These are phyloP conservation scores for Cariama cristata DNA, from an alignment of 2,113 vertebrate species.

Conservation along the genomic window DNA sequence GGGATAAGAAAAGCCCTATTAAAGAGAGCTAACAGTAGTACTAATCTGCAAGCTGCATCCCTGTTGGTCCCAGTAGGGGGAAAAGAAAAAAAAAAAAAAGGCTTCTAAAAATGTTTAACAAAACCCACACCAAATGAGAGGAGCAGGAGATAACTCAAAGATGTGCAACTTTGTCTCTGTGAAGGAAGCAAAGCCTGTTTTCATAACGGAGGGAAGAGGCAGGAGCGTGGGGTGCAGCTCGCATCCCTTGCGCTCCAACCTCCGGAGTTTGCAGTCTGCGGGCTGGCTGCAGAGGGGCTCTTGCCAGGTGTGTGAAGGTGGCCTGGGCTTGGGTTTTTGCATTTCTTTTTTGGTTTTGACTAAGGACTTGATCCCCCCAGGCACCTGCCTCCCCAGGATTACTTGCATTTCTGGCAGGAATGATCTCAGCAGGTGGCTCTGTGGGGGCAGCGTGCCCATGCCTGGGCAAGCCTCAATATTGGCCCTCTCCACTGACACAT, in stretches of 20 bases:
- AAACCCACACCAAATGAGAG: background rate
- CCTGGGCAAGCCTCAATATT: background rate
- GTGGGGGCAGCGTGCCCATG: background rate
- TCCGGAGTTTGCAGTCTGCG: background rate
- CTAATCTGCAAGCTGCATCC: constrained; percentile 41
- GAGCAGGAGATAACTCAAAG: background rate
- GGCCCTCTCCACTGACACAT: background rate
- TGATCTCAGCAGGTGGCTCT: constrained; percentile 38
- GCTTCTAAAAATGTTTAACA: constrained; percentile 10
- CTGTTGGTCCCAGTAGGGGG: background rate
- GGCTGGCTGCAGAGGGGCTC: background rate
- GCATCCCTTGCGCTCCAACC: fast-evolving
- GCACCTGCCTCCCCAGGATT: constrained; percentile 22
- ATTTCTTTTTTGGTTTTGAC: background rate
- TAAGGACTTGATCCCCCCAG: background rate
- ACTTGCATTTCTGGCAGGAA: constrained; percentile 18
- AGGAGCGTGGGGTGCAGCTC: background rate
- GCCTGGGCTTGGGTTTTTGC: background rate
- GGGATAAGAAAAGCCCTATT: constrained; percentile 62
- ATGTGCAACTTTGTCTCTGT: background rate
- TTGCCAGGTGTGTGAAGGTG: background rate
- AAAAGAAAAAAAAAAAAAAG: background rate
- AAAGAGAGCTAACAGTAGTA: constrained; percentile 41
- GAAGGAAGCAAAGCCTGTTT: background rate
- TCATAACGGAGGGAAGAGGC: background rate